A percentile compares a stretch with the other conserved stretches of the same genome.
phyloP scores from a whole-genome alignment of 2,888 invertebrate species.

The Bedellia somnulentella region DNA sequence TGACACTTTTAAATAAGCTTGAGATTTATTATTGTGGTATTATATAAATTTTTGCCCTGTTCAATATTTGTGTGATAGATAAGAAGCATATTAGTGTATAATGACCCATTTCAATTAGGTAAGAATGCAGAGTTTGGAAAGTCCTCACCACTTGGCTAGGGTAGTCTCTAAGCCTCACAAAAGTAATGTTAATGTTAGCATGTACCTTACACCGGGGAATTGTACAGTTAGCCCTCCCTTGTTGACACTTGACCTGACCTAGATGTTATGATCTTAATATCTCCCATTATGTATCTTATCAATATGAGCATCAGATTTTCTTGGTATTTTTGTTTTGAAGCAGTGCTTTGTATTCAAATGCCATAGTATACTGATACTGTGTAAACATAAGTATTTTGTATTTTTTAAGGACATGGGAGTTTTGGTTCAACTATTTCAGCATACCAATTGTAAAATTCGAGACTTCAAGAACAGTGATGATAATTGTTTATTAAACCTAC shows the following conservation, averaged over 20 bases:
- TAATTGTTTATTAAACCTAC: slow-evolving; percentile 55
- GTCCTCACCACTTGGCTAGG: slow-evolving; percentile 46
- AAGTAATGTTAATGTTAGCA: slow-evolving; percentile 58
- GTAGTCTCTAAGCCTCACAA: slow-evolving; percentile 49
- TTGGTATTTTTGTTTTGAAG: slow-evolving; percentile 20
- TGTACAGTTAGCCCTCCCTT: slow-evolving; percentile 62
- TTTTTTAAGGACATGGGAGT: slow-evolving; percentile 35
- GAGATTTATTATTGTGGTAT: slow-evolving; percentile 12
- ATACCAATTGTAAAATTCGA: slow-evolving; percentile 51
- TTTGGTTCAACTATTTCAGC: slow-evolving; percentile 29
- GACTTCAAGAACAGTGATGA: slow-evolving; percentile 38
- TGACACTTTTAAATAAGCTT: no score
- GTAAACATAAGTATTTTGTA: slow-evolving; percentile 22
- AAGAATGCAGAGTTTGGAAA: slow-evolving; percentile 61
- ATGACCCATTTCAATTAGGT: no score
- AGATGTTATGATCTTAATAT: no score
- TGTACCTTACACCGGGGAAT: slow-evolving; percentile 57
- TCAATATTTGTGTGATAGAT: no score
- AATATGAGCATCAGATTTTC: no score
- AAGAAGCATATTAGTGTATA: no score
- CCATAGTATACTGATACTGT: slow-evolving; percentile 28
- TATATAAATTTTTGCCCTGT: slow-evolving; percentile 10
- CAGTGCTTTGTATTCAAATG: slow-evolving; percentile 34
- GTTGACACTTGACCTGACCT: no score
- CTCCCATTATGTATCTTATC: no score